Percentiles rank a stretch among this genome's conserved stretches.
Conservation (phyloP, 2,113 vertebrate species). For the Camelus dromedarius region DNA sequence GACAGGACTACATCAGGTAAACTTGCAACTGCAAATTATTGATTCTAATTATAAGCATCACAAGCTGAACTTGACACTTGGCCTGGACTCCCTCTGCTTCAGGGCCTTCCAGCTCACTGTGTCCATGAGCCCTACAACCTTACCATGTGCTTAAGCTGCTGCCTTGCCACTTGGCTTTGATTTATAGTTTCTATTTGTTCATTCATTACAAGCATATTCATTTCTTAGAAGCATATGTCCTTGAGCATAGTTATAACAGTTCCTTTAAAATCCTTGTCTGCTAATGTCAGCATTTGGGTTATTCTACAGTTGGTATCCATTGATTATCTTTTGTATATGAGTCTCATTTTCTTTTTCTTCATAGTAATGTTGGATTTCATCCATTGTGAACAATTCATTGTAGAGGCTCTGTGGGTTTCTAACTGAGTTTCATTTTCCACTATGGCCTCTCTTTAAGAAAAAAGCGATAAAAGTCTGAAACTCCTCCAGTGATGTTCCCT, state of each 20-base stretch:
- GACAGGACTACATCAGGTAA: conserved; percentile 84
- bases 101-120: conserved; percentile 92
- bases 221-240: neutral
- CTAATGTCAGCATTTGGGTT: neutral
- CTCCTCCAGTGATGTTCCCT: neutral
- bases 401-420: neutral
- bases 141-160: neutral
- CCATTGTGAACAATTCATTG: neutral
- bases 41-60: conserved; percentile 90
- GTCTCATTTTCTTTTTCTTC: neutral
- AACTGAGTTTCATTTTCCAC: neutral
- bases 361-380: neutral
- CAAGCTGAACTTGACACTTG: conserved; percentile 93
- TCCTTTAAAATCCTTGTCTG: conserved; percentile 1
- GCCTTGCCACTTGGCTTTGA: neutral
- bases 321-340: neutral
- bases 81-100: conserved; percentile 91
- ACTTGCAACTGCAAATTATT: conserved; percentile 91
- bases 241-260: neutral
- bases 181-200: conserved; percentile 3
- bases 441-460: neutral
- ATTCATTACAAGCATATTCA: neutral
- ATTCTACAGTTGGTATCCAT: neutral
- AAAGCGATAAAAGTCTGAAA: neutral
- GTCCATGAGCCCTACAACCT: conserved; percentile 85